Evolutionary conservation across 64 coral and sea anemone genomes (phyloP).

Genomic region (Actinia equina): DNA sequence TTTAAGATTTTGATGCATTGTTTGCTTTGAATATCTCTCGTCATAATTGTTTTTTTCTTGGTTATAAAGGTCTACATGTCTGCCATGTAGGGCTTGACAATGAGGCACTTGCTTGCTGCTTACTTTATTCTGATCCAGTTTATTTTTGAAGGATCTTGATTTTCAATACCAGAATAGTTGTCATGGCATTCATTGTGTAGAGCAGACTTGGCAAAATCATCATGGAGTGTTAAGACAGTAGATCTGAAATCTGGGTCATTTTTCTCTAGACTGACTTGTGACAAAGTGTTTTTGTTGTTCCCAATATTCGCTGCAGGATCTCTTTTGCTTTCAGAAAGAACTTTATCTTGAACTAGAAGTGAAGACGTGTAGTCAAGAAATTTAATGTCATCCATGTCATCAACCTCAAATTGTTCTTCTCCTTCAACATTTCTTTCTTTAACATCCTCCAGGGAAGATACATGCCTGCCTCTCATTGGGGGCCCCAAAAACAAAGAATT

Average conservation of each 20-base stretch:
- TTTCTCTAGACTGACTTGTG: not conserved
- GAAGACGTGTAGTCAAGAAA: not conserved
- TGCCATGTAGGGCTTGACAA: not conserved
- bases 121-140: not conserved
- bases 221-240: not conserved
- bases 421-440: not conserved
- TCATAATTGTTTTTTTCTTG: not conserved
- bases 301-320: not conserved
- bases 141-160: not conserved
- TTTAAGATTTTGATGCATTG: not conserved
- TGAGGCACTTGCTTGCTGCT: not conserved
- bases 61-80: not conserved
- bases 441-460: conserved; percentile 27
- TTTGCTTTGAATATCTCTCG: not conserved
- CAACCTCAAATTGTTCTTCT: conserved; percentile 25
- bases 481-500: conserved; percentile 30
- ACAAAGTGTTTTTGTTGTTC: not conserved
- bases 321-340: not conserved
- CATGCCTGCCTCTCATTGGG: conserved; percentile 43
- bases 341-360: not conserved
- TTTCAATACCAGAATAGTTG: not conserved
- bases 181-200: not conserved
- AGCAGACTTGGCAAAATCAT: not conserved
- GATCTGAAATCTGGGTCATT: not conserved
- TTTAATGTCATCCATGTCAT: conserved; percentile 3